Evolutionary conservation across 1,140 invertebrate genomes (phyloP).

Genomic region (Aradophagus sp.): DNA sequence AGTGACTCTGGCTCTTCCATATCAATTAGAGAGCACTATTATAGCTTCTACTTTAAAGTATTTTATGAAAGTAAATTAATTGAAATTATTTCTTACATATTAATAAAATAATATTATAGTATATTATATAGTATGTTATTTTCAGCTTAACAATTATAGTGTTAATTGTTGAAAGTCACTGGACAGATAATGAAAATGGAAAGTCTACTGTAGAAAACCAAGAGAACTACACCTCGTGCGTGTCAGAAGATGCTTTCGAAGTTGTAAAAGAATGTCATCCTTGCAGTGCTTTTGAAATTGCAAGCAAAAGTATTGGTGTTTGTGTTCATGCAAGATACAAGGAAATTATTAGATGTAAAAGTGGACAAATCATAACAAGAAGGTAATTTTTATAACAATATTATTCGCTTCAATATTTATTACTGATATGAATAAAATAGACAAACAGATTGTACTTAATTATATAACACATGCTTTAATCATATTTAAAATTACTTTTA

Average conservation of each 20-base stretch:
- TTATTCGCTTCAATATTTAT: background rate
- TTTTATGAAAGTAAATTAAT: background rate
- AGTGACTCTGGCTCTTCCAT: no score
- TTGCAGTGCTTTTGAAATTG: conserved; percentile 85
- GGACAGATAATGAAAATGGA: conserved; percentile 77
- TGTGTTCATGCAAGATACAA: conserved; percentile 83
- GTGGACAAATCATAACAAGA: conserved; percentile 81
- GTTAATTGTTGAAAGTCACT: conserved; percentile 85
- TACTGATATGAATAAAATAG: background rate
- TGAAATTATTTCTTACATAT: conserved; percentile 7
- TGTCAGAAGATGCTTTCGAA: conserved; percentile 80
- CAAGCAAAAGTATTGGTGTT: conserved; percentile 81
- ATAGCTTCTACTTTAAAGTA: background rate
- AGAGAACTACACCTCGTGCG: conserved; percentile 85
- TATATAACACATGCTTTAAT: no score
- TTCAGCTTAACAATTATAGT: conserved; percentile 84
- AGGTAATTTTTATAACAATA: conserved; percentile 75
- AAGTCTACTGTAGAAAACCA: conserved; percentile 77
- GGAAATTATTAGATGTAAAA: conserved; percentile 81
- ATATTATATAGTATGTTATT: background rate
- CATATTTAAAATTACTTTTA: no score
- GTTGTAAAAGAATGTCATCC: conserved; percentile 85
- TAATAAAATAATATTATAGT: no score
- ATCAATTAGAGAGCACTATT: no score
- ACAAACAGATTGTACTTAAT: no score